Conservation (phyloP, 2,888 invertebrate species). For the Chrysolina americana region DNA sequence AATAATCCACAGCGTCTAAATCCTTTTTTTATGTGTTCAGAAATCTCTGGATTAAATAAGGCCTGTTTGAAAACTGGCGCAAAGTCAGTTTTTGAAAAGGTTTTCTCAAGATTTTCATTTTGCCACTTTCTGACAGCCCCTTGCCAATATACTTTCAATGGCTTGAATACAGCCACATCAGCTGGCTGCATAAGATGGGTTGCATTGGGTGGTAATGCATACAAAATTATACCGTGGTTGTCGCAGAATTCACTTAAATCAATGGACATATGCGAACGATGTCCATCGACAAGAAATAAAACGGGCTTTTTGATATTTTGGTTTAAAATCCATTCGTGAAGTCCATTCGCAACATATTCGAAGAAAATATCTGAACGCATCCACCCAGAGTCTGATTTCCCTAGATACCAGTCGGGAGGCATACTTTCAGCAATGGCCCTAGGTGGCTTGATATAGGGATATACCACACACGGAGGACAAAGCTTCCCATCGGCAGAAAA, state of each 20-base stretch:
- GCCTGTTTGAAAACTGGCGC: not conserved
- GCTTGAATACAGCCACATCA: not conserved
- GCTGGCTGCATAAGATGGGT: not conserved
- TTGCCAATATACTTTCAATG: not conserved
- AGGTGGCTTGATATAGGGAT: slow-evolving; percentile 50
- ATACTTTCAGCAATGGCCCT: slow-evolving; percentile 44
- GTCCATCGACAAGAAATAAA: not conserved
- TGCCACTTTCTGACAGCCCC: not conserved
- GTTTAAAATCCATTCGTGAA: not conserved
- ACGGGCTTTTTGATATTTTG: not conserved
- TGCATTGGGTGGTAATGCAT: not conserved
- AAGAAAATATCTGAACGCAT: slow-evolving; percentile 42
- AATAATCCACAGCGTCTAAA: not conserved
- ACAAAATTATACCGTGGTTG: not conserved
- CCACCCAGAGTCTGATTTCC: not conserved
- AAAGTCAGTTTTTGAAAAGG: not conserved
- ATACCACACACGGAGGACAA: slow-evolving; percentile 46
- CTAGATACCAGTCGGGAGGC: slow-evolving; percentile 44
- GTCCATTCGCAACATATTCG: slow-evolving; percentile 22
- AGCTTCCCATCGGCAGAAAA: slow-evolving; percentile 30
- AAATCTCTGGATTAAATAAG: not conserved
- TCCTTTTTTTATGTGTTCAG: not conserved
- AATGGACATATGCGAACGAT: not conserved
- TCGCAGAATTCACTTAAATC: not conserved
- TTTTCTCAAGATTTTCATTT: not conserved